Evolutionary conservation across 1,140 invertebrate genomes (phyloP), one percentile per base, ranked within the genome.

Genomic region (Oscheius sp.): DNA sequence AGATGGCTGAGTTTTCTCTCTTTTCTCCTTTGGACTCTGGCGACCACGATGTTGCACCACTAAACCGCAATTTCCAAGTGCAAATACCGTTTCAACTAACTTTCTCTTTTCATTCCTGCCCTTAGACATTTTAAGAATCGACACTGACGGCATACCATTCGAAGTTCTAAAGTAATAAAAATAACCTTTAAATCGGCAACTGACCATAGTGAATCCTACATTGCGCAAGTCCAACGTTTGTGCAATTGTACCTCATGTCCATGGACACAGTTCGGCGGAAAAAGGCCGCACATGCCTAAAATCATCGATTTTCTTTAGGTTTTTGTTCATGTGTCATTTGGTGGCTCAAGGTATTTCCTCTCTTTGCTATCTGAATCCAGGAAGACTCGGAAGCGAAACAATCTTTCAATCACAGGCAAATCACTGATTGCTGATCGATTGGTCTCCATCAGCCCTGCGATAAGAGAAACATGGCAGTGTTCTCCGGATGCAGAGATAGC

Each of bases 231-330:
- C 58, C 73, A 65, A 42, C 32, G 23, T 35, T 64, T 0, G 38
- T 58, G 31, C 73, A 75, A 31, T 75, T 45, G 68, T 75, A 75
- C 32, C 45, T 61, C 73, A 75, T 75, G 35, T 36, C 46, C 73
- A 75, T 75, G n/a, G 73, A 67, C 26, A 75, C 73, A 29, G 73
- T 75, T 29, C 73, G 42, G 15, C 73, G 67, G 63, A 71, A 75
- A 35, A 75, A 75, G 28, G 73, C 73, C 3, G 73, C 73, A 66
- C 73, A 75, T 49, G 73, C 69, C 69, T 71, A n/a, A 34, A 71
- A 71, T 15, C 23, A 55, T 45, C 42, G 23, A 45, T 45, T 23
- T 18, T 45, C 18, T 45, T 23, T 18, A 45, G 18, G 18, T 23
- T 18, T 18, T 18, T 18, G 23, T 45, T 15, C 42, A 45, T 18